Evolutionary conservation across 2,797 vertebrate genomes (phyloP), one percentile per base, ranked within the genome.

Genomic region (Neostethus bicornis): DNA sequence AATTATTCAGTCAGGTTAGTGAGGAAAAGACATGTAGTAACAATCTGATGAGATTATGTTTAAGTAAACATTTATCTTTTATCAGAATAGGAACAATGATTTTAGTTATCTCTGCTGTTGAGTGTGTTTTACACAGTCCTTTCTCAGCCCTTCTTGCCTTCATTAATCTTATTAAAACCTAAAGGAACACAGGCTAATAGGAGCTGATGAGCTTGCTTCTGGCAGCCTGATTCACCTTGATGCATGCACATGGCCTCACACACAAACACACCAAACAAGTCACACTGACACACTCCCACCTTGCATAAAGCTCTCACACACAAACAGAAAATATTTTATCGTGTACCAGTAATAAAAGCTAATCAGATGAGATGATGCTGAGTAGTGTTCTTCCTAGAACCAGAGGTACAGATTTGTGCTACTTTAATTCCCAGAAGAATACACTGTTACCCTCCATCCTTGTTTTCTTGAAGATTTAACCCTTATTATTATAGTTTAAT

Each of bases 151-250:
- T 73, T 73, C 73, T 60, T 70, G 50, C 57, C 63, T 43, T 75
- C 75, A 85, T 85, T 88, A 81, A 87, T 90, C 77, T 69, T 57
- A 87, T 90, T 89, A 87, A 61, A 55, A 71, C 52, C 76, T 81
- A 68, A 81, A 69, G 66, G 75, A 72, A 62, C 68, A 69, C 53
- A 54, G 73, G 74, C 80, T 88, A 87, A 88, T 84, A 65, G 78
- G 57, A 83, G 52, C 66, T 84, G 80, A 92, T 89, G 75, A 80
- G 64, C 70, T 60, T 71, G 77, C 47, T 73, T 76, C 81, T 85
- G 84, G 63, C 41, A 19, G 66, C 43, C 72, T 58, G 46, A 55
- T 75, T 77, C 73, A 72, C 54, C 60, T 64, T 45, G 68, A 58
- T 41, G 39, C 68, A 58, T 41, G 39, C 28, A 52, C 29, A 35